These are phyloP conservation scores for Perodicticus potto DNA, from an alignment of 2,797 vertebrate genomes.

Conservation along the genomic window DNA sequence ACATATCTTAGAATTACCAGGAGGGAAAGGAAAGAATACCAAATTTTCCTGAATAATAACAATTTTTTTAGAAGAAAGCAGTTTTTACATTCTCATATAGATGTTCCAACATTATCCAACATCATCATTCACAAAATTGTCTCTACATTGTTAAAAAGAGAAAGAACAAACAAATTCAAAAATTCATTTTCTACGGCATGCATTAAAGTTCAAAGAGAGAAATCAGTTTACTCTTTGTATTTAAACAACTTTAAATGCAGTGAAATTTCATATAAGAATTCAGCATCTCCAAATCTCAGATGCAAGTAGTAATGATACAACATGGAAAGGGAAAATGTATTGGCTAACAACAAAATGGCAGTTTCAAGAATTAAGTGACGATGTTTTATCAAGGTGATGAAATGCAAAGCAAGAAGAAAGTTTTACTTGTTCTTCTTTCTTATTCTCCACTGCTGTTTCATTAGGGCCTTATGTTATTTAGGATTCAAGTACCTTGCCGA, in stretches of 20 bases:
- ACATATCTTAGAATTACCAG: neutral
- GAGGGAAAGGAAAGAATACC: neutral
- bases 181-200: neutral
- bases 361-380: neutral
- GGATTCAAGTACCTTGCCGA: slow-evolving; percentile 29
- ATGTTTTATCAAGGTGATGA: neutral
- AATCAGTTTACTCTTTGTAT: slow-evolving; percentile 24
- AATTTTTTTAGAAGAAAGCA: slow-evolving; percentile 42
- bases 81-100: slow-evolving; percentile 23
- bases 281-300: slow-evolving; percentile 2
- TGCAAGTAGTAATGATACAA: neutral
- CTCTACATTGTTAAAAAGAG: slow-evolving; percentile 35
- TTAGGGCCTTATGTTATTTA: neutral
- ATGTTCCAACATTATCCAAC: neutral
- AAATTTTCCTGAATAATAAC: neutral
- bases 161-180: slow-evolving; percentile 11
- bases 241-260: slow-evolving; percentile 25
- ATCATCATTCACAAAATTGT: neutral
- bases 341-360: neutral
- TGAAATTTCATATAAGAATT: neutral
- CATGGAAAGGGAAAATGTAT: slow-evolving; percentile 14
- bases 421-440: neutral
- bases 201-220: slow-evolving; percentile 50
- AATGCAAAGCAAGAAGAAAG: neutral
- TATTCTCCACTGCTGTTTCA: neutral